Percentiles rank a stretch among this genome's conserved stretches.
phyloP scores from a whole-genome alignment of 2,113 vertebrate species.

The Phalacrocorax brasilianus region DNA sequence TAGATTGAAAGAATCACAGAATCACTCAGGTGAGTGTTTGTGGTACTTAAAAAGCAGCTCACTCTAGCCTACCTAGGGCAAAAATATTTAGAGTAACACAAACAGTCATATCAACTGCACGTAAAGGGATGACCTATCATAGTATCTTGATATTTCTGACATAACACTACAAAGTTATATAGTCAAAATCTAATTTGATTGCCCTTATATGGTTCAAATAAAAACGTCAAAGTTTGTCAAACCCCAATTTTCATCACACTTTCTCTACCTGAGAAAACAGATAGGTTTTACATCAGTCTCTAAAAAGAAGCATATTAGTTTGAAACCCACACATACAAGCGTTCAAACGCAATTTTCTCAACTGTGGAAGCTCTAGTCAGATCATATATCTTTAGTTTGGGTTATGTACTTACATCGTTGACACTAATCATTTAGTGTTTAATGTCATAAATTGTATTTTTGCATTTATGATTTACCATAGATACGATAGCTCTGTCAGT shows the following conservation, averaged over 20 bases:
- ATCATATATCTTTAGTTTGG: neutral
- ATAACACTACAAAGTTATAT: neutral
- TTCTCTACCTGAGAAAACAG: neutral
- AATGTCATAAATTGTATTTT: neutral
- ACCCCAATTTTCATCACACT: neutral
- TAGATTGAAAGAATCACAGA: constrained; percentile 13
- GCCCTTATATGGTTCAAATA: neutral
- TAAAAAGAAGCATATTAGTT: neutral
- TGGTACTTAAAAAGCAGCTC: neutral
- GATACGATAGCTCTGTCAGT: neutral
- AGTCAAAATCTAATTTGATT: neutral
- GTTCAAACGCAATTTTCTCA: neutral
- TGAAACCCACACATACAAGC: neutral
- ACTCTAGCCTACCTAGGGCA: neutral
- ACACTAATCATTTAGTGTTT: neutral
- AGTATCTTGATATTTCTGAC: neutral
- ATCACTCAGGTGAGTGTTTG: neutral
- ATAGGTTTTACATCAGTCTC: neutral
- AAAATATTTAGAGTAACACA: neutral
- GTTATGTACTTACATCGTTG: neutral
- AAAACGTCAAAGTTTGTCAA: neutral
- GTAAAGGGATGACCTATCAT: neutral
- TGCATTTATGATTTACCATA: neutral
- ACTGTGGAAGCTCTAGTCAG: neutral
- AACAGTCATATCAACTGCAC: neutral